These are phyloP conservation scores for Melanostoma mellinum DNA, from an alignment of 2,888 invertebrate genomes.

Conservation along the genomic window DNA sequence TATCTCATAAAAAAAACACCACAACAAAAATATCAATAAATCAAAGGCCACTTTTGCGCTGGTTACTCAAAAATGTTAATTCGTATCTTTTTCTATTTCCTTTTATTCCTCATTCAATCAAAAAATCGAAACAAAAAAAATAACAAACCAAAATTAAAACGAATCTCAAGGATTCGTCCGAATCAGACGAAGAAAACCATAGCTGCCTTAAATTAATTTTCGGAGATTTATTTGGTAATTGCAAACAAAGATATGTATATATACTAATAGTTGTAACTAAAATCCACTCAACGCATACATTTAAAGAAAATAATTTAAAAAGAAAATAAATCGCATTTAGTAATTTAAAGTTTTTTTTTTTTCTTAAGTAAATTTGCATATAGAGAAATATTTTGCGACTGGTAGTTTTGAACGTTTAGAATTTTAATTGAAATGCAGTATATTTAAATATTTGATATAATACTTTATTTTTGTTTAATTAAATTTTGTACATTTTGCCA, in stretches of 20 bases:
- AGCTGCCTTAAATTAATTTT: slow-evolving; percentile 89
- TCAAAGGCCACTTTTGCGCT: slow-evolving; percentile 49
- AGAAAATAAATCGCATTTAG: slow-evolving; percentile 21
- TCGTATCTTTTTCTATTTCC: slow-evolving; percentile 57
- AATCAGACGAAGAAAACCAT: slow-evolving; percentile 83
- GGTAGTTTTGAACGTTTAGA: slow-evolving; percentile 26
- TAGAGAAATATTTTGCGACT: slow-evolving; percentile 30
- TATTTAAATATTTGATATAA: slow-evolving; percentile 18
- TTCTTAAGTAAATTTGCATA: slow-evolving; percentile 31
- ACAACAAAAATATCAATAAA: background rate
- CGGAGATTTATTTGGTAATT: slow-evolving; percentile 87
- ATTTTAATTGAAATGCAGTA: slow-evolving; percentile 14
- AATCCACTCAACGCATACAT: slow-evolving; percentile 25
- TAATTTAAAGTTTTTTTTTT: slow-evolving; percentile 22
- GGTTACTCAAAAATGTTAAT: slow-evolving; percentile 49
- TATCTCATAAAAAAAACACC: background rate
- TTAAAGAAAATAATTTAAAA: background rate
- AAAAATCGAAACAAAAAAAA: slow-evolving; percentile 26
- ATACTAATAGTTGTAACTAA: slow-evolving; percentile 17
- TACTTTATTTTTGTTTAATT: slow-evolving; percentile 32
- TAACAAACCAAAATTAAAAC: slow-evolving; percentile 22
- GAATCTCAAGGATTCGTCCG: slow-evolving; percentile 72
- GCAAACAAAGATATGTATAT: slow-evolving; percentile 36
- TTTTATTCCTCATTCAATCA: slow-evolving; percentile 42
- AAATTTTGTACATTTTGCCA: slow-evolving; percentile 57